Evolutionary conservation across 30 jellyfish, hydroid and myxozoan species (phyloP).

Genomic region (Nemopilema nomurai): DNA sequence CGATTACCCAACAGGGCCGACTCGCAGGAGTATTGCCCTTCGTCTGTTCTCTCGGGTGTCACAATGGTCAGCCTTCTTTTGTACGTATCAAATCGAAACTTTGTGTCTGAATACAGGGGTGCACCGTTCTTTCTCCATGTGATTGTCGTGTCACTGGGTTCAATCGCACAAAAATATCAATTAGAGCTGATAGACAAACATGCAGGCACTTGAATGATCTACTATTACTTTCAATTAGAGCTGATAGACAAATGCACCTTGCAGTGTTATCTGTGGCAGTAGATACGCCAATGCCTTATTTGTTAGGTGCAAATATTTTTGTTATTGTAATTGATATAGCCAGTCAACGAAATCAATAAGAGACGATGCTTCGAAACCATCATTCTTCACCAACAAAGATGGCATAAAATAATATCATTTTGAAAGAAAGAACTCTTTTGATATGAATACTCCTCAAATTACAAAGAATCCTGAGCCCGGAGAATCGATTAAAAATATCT

Average conservation of each 20-base stretch:
- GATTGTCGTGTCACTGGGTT: slow-evolving; percentile 46
- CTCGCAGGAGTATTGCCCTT: slow-evolving; percentile 60
- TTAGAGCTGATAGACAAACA: slow-evolving; percentile 4
- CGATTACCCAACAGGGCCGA: slow-evolving; percentile 12
- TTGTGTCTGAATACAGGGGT: slow-evolving; percentile 7
- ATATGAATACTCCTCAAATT: not conserved
- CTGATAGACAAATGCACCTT: too few relatives aligned
- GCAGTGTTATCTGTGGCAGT: too few relatives aligned
- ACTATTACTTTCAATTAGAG: slow-evolving; percentile 10
- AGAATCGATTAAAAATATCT: too few relatives aligned
- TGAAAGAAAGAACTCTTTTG: not conserved
- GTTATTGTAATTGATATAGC: too few relatives aligned
- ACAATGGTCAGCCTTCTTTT: slow-evolving; percentile 46
- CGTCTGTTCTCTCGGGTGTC: slow-evolving; percentile 38
- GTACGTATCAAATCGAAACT: slow-evolving; percentile 41
- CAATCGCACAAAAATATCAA: not conserved
- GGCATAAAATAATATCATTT: too few relatives aligned
- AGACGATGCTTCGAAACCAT: too few relatives aligned
- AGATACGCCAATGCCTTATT: too few relatives aligned
- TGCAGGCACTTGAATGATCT: not conserved
- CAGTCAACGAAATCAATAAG: too few relatives aligned
- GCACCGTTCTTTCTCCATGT: slow-evolving; percentile 70
- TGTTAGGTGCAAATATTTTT: too few relatives aligned
- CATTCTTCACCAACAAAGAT: too few relatives aligned
- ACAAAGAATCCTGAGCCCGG: too few relatives aligned